Percentiles rank a stretch among this genome's conserved stretches.
phyloP scores from a whole-genome alignment of 2,113 vertebrate genomes.

The Psittacula cyanocephala region DNA sequence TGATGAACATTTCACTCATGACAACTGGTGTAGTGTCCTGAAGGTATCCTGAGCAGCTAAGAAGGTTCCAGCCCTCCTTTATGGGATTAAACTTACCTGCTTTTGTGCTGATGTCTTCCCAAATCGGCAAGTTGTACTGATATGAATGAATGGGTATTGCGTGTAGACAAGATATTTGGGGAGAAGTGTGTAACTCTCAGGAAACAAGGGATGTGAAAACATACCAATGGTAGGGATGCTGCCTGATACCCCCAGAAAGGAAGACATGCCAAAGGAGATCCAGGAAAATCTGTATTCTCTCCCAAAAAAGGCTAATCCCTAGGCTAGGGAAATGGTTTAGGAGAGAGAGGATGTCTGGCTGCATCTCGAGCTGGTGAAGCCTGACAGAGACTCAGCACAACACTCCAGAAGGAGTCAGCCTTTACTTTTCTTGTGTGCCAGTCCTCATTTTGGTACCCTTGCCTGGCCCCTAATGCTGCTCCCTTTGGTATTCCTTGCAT shows the following conservation, averaged over 20 bases:
- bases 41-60: background rate
- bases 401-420: background rate
- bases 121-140: background rate
- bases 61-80: background rate
- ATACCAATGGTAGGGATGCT: background rate
- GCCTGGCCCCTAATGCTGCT: background rate
- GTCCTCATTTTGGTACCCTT: background rate
- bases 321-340: background rate
- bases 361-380: background rate
- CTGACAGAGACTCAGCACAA: background rate
- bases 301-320: background rate
- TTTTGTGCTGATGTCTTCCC: background rate
- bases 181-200: background rate
- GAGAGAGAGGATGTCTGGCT: background rate
- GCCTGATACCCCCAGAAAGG: background rate
- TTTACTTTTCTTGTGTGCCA: background rate
- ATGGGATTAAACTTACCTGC: background rate
- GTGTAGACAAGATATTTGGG: background rate
- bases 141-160: background rate
- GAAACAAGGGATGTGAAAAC: background rate
- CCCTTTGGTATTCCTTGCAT: background rate
- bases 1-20: background rate
- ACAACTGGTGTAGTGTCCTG: background rate
- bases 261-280: background rate
- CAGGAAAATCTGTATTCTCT: background rate